Evolutionary conservation across 1,140 invertebrate species (phyloP).

Genomic region (Micrasema longulum): DNA sequence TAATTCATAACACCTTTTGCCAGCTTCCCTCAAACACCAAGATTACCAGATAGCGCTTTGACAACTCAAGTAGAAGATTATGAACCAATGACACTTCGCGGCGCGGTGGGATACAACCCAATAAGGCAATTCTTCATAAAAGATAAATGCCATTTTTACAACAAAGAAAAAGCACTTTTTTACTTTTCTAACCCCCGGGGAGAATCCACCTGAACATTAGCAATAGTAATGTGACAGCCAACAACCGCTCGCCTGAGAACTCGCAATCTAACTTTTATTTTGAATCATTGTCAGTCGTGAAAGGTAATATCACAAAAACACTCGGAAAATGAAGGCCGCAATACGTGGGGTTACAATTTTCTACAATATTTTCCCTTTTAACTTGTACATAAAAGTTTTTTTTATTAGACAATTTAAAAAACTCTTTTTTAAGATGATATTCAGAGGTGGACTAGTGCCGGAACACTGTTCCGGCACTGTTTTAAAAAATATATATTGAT

Average conservation of each 20-base stretch:
- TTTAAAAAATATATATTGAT: too few relatives aligned
- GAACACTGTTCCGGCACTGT: too few relatives aligned
- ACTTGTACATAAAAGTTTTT: too few relatives aligned
- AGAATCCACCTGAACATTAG: slow-evolving; percentile 14
- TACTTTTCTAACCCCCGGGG: background rate
- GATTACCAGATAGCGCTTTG: background rate
- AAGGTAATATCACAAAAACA: slow-evolving; percentile 10
- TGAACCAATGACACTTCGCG: background rate
- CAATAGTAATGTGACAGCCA: slow-evolving; percentile 19
- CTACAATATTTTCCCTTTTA: too few relatives aligned
- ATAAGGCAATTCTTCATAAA: slow-evolving; percentile 4
- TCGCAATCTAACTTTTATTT: slow-evolving; percentile 32
- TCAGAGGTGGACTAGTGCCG: too few relatives aligned
- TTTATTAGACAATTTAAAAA: too few relatives aligned
- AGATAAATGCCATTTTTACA: slow-evolving; percentile 3
- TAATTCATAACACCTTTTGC: too few relatives aligned
- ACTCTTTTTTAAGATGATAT: too few relatives aligned
- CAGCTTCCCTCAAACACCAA: too few relatives aligned
- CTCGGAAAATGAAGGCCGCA: too few relatives aligned
- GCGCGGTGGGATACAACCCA: background rate
- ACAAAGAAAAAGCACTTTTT: slow-evolving; percentile 7
- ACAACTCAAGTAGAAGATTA: slow-evolving; percentile 3
- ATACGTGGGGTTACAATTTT: too few relatives aligned
- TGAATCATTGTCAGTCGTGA: slow-evolving; percentile 8
- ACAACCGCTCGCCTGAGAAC: slow-evolving; percentile 8